phyloP scores from a whole-genome alignment of 30 jellyfish, hydroid and myxozoan genomes.

The Calvadosia cruxmelitensis region DNA sequence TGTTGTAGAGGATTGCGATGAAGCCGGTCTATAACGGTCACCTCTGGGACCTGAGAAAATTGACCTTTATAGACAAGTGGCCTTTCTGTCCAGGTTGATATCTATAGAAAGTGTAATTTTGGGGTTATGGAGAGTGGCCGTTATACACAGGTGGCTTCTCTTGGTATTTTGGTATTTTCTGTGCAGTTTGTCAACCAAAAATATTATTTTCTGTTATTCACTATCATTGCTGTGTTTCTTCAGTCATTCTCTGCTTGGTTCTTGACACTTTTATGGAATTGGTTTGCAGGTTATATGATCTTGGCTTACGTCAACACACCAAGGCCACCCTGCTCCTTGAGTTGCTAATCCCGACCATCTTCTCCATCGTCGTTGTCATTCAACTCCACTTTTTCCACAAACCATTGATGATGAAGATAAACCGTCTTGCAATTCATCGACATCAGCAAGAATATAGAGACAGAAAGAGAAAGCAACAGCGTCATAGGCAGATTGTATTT shows the following conservation, averaged over 20 bases:
- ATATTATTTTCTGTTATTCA: background rate
- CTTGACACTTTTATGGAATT: background rate
- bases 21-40: too few species aligned
- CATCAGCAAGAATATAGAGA: constrained; percentile 6
- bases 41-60: too few species aligned
- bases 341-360: constrained; percentile 73
- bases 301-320: constrained; percentile 86
- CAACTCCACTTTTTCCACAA: constrained; percentile 90
- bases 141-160: too few species aligned
- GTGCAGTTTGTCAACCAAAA: too few species aligned
- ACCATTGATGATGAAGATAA: constrained; percentile 77
- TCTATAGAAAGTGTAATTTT: too few species aligned
- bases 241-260: background rate
- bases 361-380: constrained; percentile 73
- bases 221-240: background rate
- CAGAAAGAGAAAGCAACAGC: background rate
- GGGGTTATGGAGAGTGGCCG: too few species aligned
- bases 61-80: too few species aligned
- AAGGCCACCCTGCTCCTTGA: constrained; percentile 73
- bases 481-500: background rate
- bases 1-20: too few species aligned
- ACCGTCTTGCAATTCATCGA: constrained; percentile 48
- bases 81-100: too few species aligned
- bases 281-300: constrained; percentile 62
- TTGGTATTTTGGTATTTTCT: too few species aligned